Conservation (phyloP, 2,888 invertebrate genomes). For the Frankliniella intonsa region DNA sequence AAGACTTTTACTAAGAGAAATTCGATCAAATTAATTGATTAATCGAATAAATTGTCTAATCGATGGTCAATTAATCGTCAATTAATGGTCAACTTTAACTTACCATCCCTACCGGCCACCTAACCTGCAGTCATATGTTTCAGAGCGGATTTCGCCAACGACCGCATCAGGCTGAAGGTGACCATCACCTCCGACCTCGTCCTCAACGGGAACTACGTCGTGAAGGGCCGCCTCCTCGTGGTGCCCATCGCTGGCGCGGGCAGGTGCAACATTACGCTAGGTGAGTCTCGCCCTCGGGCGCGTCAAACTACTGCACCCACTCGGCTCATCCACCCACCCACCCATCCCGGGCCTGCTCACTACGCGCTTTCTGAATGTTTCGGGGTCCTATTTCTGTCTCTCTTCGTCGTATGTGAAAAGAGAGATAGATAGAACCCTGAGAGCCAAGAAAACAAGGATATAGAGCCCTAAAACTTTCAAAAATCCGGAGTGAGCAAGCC, state of each 20-base stretch:
- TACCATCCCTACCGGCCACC: not conserved
- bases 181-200: not conserved
- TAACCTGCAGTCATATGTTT: not conserved
- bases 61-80: too few species aligned
- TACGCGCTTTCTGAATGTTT: not conserved
- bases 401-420: too few species aligned
- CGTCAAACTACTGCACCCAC: too few species aligned
- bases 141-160: not conserved
- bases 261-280: not conserved
- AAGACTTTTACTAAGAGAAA: too few species aligned
- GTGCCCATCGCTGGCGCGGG: not conserved
- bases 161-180: not conserved
- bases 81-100: too few species aligned
- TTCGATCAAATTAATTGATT: too few species aligned
- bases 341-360: not conserved
- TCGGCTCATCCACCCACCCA: too few species aligned
- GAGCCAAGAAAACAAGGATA: too few species aligned
- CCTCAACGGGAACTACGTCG: not conserved
- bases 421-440: not conserved
- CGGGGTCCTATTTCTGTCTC: too few species aligned
- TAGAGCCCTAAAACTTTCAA: too few species aligned
- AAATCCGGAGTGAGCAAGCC: too few species aligned
- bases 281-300: not conserved
- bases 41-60: too few species aligned
- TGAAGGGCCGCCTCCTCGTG: not conserved